These are phyloP conservation scores for Dysidea cf. avara DNA, from an alignment of 37 sponge, comb jelly and placozoan species.

Conservation along the genomic window DNA sequence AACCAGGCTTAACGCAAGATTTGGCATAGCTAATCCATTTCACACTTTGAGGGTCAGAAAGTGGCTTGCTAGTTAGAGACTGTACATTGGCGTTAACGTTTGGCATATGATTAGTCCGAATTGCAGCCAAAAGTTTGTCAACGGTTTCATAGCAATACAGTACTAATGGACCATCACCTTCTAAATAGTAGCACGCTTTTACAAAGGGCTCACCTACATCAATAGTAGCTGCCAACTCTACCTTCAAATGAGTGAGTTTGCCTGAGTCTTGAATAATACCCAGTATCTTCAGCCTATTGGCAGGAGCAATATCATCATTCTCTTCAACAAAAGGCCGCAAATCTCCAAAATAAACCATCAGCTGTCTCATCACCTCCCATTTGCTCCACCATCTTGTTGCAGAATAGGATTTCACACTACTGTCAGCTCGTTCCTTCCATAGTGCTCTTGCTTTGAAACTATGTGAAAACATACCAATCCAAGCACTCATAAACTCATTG, in stretches of 20 bases:
- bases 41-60: slow-evolving; percentile 1
- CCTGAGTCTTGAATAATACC: not conserved
- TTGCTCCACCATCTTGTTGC: slow-evolving; percentile 29
- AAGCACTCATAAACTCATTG: too few relatives aligned
- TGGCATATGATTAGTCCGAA: slow-evolving; percentile 14
- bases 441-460: too few relatives aligned
- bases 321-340: slow-evolving; percentile 4
- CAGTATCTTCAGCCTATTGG: slow-evolving; percentile 16
- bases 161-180: slow-evolving; percentile 44
- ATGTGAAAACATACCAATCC: too few relatives aligned
- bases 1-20: slow-evolving; percentile 15
- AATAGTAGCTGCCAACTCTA: slow-evolving; percentile 1
- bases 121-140: slow-evolving; percentile 1
- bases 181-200: slow-evolving; percentile 21
- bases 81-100: slow-evolving; percentile 31
- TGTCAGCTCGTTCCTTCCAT: too few relatives aligned
- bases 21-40: slow-evolving; percentile 22
- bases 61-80: slow-evolving; percentile 14
- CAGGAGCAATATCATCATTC: slow-evolving; percentile 1
- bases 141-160: slow-evolving; percentile 23
- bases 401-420: too few relatives aligned
- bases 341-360: slow-evolving; percentile 11
- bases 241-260: not conserved
- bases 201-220: slow-evolving; percentile 30
- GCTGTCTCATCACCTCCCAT: slow-evolving; percentile 2